phyloP scores from a whole-genome alignment of 2,888 invertebrate genomes.

The Aricia artaxerxes region DNA sequence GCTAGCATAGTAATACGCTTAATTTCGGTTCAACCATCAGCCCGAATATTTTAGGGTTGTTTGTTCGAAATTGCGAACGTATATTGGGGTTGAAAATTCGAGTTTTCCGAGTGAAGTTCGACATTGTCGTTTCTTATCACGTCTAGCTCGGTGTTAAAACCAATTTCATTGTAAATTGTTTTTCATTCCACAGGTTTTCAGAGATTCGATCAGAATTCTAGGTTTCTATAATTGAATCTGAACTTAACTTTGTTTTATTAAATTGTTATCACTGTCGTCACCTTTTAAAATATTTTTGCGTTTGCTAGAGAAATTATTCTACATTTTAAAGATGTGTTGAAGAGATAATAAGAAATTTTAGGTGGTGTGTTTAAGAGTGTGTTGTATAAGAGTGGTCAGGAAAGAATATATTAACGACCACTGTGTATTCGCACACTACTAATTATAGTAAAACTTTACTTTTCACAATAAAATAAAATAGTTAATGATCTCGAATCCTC shows the following conservation, averaged over 20 bases:
- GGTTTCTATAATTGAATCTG: slow-evolving; percentile 5
- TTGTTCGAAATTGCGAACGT: background rate
- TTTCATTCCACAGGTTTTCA: background rate
- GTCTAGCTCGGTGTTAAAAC: background rate
- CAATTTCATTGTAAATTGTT: slow-evolving; percentile 5
- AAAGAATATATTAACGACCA: no score
- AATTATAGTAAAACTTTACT: no score
- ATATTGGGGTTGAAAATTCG: background rate
- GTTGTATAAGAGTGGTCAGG: no score
- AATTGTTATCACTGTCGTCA: background rate
- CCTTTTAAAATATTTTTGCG: no score
- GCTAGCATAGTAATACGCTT: background rate
- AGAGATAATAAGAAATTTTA: no score
- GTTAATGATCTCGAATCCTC: no score
- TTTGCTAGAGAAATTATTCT: no score
- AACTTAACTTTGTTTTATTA: background rate
- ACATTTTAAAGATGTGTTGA: no score
- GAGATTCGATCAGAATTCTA: background rate
- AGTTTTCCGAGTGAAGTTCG: background rate
- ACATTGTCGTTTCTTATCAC: slow-evolving; percentile 9
- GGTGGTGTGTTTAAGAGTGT: no score
- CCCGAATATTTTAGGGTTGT: background rate
- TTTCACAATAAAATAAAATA: no score
- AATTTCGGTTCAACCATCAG: background rate
- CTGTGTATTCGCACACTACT: no score